These are phyloP conservation scores for Dasypolia templi DNA, from an alignment of 2,888 invertebrate genomes.

Conservation along the genomic window DNA sequence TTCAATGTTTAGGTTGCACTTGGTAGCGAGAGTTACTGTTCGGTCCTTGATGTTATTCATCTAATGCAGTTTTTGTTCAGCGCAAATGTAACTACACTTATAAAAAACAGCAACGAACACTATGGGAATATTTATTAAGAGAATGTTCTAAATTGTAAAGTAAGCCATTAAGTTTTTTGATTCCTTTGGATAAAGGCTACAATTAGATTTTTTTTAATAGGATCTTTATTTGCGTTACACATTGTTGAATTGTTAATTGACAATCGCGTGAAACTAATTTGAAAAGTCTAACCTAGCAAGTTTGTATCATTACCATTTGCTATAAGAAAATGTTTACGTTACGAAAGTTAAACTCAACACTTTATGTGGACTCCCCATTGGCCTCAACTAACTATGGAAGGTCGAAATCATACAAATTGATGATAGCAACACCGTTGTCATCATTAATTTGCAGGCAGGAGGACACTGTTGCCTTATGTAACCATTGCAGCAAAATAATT, in stretches of 20 bases:
- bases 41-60: conserved; percentile 46
- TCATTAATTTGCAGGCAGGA: background rate
- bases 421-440: background rate
- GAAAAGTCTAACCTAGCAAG: conserved; percentile 12
- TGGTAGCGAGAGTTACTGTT: conserved; percentile 40
- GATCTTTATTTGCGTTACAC: conserved; percentile 22
- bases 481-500: background rate
- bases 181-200: conserved; percentile 33
- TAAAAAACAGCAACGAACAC: conserved; percentile 49
- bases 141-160: conserved; percentile 49
- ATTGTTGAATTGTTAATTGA: conserved; percentile 16
- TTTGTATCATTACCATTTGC: conserved; percentile 33
- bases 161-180: conserved; percentile 37
- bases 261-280: conserved; percentile 16
- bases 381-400: background rate
- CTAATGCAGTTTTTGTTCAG: conserved; percentile 38
- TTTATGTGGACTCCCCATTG: background rate
- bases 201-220: conserved; percentile 50
- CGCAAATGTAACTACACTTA: background rate
- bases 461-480: background rate
- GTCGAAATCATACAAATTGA: background rate
- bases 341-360: background rate
- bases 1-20: background rate
- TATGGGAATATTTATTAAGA: conserved; percentile 52
- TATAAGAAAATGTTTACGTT: conserved; percentile 18